A percentile compares a stretch with the other conserved stretches of the same genome.
These are phyloP conservation scores for Noturus placidus DNA, from an alignment of 2,113 vertebrate genomes.

Conservation along the genomic window DNA sequence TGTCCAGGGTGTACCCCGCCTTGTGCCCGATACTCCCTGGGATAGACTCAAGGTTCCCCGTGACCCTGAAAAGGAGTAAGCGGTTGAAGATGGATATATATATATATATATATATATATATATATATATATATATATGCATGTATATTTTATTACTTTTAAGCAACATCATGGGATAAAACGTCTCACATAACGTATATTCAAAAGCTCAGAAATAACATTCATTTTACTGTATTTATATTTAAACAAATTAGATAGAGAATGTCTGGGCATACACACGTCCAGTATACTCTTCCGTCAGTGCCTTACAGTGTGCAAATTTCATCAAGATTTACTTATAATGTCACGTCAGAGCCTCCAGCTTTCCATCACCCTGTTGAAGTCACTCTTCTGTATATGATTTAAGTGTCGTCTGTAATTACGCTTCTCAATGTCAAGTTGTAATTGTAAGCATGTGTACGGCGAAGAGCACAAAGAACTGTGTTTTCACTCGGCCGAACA, in stretches of 20 bases:
- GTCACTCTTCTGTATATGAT: neutral
- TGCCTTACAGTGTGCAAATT: neutral
- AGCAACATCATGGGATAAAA: neutral
- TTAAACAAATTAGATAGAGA: neutral
- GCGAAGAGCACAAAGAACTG: slow-evolving; percentile 19
- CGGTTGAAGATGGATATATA: too few species aligned
- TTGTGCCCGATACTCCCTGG: too few species aligned
- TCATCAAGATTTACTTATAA: neutral
- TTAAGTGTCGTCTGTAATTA: slow-evolving; percentile 7
- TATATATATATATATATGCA: neutral
- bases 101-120: too few species aligned
- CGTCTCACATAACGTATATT: neutral
- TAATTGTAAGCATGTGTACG: slow-evolving; percentile 39
- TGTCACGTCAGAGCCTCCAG: neutral
- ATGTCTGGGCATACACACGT: neutral
- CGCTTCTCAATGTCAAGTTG: slow-evolving; percentile 3
- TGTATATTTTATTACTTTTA: neutral
- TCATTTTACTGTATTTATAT: neutral
- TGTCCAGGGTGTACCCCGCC: too few species aligned
- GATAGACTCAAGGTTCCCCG: too few species aligned
- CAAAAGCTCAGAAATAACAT: neutral
- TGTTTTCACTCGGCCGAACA: slow-evolving; percentile 34
- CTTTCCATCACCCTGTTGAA: neutral
- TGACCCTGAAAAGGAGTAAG: too few species aligned
- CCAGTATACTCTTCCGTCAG: neutral